Percentiles rank a stretch among this genome's conserved stretches.
Conservation (phyloP, 1,140 invertebrate genomes). For the Heliconius melpomene region DNA sequence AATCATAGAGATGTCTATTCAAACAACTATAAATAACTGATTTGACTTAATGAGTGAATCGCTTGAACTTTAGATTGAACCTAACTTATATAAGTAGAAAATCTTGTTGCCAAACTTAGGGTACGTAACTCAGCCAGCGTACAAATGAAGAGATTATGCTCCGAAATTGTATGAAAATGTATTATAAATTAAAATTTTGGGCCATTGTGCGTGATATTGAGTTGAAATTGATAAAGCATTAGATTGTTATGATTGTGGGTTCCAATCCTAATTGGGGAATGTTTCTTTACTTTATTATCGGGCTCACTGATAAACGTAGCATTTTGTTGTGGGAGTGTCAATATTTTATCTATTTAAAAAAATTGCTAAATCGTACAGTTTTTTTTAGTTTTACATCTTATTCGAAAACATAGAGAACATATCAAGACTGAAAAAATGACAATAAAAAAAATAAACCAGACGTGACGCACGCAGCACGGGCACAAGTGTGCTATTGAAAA, state of each 20-base stretch:
- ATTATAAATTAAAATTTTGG: neutral
- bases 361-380: too few relatives aligned
- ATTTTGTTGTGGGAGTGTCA: too few relatives aligned
- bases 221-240: neutral
- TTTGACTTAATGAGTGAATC: neutral
- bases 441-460: too few relatives aligned
- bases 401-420: too few relatives aligned
- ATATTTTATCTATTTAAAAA: too few relatives aligned
- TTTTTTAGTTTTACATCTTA: too few relatives aligned
- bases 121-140: neutral
- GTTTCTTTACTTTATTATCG: too few relatives aligned
- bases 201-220: neutral
- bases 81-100: neutral
- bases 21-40: neutral
- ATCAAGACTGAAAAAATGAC: too few relatives aligned
- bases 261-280: neutral
- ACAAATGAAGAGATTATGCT: neutral
- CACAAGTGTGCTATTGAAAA: too few relatives aligned
- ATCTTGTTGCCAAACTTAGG: neutral
- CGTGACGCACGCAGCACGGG: too few relatives aligned
- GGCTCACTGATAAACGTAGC: too few relatives aligned
- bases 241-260: neutral
- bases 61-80: conserved; percentile 6
- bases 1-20: too few relatives aligned
- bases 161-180: neutral